Percentiles rank a stretch among this genome's conserved stretches.
Evolutionary conservation across 2,888 invertebrate species (phyloP).

Genomic region (Crepidodera aurea): DNA sequence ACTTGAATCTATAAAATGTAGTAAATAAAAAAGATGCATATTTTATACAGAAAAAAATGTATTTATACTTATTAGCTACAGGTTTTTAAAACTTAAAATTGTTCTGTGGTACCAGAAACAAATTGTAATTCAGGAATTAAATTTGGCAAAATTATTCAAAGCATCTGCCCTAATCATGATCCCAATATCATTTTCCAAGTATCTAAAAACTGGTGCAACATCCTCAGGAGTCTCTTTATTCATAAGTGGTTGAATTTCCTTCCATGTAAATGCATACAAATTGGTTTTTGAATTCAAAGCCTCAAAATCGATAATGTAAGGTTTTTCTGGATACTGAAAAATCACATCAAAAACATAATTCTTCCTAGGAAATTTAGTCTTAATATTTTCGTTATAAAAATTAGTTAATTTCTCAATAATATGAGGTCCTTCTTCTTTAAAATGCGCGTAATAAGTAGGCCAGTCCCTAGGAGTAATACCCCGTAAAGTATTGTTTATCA

Average conservation of each 20-base stretch:
- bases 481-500: slow-evolving; percentile 55
- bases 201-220: slow-evolving; percentile 57
- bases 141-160: slow-evolving; percentile 30
- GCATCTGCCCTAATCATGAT: slow-evolving; percentile 53
- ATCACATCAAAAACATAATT: slow-evolving; percentile 56
- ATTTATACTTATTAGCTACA: too few relatives aligned
- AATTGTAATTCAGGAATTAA: slow-evolving; percentile 6
- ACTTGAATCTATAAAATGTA: too few relatives aligned
- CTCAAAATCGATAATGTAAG: slow-evolving; percentile 55
- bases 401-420: slow-evolving; percentile 52
- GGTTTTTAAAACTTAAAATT: too few relatives aligned
- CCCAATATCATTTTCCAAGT: slow-evolving; percentile 56
- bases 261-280: slow-evolving; percentile 58
- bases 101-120: too few relatives aligned
- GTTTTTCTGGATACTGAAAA: slow-evolving; percentile 52
- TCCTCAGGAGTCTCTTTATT: slow-evolving; percentile 51
- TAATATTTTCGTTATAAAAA: slow-evolving; percentile 53
- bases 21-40: too few relatives aligned
- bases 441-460: slow-evolving; percentile 58
- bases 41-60: too few relatives aligned
- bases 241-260: slow-evolving; percentile 56
- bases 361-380: slow-evolving; percentile 49
- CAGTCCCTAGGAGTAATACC: slow-evolving; percentile 59
- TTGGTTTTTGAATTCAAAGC: slow-evolving; percentile 55
- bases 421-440: slow-evolving; percentile 53